These are phyloP conservation scores for Bambusicola thoracicus DNA, from an alignment of 2,113 vertebrate species.

Conservation along the genomic window DNA sequence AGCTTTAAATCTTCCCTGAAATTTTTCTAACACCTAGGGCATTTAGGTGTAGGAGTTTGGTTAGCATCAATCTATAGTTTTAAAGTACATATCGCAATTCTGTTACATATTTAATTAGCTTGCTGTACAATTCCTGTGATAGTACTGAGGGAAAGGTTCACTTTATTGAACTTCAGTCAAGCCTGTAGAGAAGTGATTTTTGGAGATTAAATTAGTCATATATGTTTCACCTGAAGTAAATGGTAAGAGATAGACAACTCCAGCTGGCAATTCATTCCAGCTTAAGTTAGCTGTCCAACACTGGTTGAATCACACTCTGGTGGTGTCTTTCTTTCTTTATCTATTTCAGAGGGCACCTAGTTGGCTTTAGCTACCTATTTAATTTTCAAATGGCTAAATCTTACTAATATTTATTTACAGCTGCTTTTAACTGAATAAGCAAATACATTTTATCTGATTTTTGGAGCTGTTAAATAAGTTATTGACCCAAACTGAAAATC, in stretches of 20 bases:
- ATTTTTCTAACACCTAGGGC: background rate
- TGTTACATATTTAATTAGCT: constrained; percentile 19
- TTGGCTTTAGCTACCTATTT: background rate
- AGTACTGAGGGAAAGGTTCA: background rate
- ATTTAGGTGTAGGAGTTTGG: background rate
- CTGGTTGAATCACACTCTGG: background rate
- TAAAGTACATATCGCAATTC: background rate
- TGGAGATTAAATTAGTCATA: constrained; percentile 13
- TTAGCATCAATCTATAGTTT: background rate
- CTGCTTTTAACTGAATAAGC: background rate
- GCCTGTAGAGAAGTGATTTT: background rate
- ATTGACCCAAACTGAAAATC: background rate
- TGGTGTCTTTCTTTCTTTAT: background rate
- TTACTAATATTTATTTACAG: background rate
- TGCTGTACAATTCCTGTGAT: background rate
- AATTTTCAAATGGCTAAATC: background rate
- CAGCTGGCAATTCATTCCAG: background rate
- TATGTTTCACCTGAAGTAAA: constrained; percentile 9
- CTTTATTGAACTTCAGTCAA: constrained; percentile 20
- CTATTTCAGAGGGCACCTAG: background rate
- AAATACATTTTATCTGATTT: background rate
- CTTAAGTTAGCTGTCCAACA: background rate
- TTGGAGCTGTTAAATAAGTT: background rate
- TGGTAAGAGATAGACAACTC: background rate
- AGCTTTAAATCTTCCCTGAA: background rate